A percentile compares a stretch with the other conserved stretches of the same genome.
Conservation (phyloP, 2,113 vertebrate species). For the Axis porcinus region DNA sequence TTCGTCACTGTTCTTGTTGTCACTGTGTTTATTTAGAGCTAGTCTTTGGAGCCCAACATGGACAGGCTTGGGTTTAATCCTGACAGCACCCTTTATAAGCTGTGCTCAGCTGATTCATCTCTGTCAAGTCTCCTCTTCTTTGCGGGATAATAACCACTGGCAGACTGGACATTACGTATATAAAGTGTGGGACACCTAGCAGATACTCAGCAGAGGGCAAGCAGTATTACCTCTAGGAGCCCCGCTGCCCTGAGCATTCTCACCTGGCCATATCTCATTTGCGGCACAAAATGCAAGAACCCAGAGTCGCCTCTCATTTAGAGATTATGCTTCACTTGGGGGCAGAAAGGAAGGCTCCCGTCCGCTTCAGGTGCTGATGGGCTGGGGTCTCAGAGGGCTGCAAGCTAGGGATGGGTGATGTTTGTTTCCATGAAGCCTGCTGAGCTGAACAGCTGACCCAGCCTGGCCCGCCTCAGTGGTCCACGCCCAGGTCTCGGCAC, state of each 20-base stretch:
- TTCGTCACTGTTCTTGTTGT: not conserved
- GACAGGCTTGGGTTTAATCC: not conserved
- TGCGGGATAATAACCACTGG: not conserved
- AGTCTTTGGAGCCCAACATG: not conserved
- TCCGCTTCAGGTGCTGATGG: not conserved
- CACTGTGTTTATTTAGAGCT: not conserved
- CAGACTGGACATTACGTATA: fast-evolving
- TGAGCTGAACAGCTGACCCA: not conserved
- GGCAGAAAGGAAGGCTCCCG: not conserved
- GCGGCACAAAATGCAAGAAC: not conserved
- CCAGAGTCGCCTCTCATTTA: not conserved
- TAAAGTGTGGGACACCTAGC: not conserved
- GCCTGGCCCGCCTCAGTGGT: not conserved
- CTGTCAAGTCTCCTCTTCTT: not conserved
- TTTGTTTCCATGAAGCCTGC: not conserved
- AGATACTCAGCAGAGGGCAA: not conserved
- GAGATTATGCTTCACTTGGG: not conserved
- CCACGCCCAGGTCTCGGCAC: not conserved
- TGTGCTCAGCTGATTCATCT: not conserved
- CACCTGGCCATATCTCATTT: not conserved
- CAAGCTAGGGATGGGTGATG: not conserved
- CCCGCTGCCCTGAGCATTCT: not conserved
- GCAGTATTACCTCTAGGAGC: too few relatives aligned
- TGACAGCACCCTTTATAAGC: not conserved
- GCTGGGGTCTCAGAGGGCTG: not conserved